phyloP scores from a whole-genome alignment of 1,140 invertebrate genomes.

The Matsumurasca onukii region DNA sequence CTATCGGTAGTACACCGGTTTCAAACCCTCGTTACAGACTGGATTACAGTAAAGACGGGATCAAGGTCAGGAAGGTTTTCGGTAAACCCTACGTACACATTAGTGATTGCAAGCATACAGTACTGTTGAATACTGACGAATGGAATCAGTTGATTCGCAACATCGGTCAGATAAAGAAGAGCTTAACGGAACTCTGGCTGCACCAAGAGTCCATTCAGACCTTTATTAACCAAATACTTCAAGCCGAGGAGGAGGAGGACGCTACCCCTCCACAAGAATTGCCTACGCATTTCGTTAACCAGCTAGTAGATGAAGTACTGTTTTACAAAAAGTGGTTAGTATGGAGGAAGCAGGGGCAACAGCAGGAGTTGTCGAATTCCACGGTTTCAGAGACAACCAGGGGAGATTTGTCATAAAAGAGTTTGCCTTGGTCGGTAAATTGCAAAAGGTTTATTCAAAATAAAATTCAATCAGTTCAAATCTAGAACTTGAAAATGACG shows the following conservation, averaged over 20 bases:
- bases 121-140: not conserved
- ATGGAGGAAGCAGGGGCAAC: not conserved
- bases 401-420: conserved; percentile 3
- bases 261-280: not conserved
- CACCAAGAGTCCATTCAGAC: not conserved
- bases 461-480: not conserved
- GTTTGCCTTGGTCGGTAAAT: not conserved
- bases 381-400: conserved; percentile 9
- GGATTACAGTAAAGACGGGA: not conserved
- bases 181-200: not conserved
- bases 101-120: not conserved
- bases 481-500: not conserved
- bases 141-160: not conserved
- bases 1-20: no score
- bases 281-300: not conserved
- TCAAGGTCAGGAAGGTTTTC: not conserved
- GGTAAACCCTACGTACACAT: not conserved
- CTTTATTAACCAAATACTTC: not conserved
- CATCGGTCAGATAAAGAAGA: not conserved
- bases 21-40: not conserved
- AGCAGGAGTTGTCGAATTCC: not conserved
- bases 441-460: not conserved
- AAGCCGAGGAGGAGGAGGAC: not conserved
- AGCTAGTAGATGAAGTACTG: not conserved
- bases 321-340: not conserved